Evolutionary conservation across 2,797 vertebrate species (phyloP).

Genomic region (Staurois parvus): DNA sequence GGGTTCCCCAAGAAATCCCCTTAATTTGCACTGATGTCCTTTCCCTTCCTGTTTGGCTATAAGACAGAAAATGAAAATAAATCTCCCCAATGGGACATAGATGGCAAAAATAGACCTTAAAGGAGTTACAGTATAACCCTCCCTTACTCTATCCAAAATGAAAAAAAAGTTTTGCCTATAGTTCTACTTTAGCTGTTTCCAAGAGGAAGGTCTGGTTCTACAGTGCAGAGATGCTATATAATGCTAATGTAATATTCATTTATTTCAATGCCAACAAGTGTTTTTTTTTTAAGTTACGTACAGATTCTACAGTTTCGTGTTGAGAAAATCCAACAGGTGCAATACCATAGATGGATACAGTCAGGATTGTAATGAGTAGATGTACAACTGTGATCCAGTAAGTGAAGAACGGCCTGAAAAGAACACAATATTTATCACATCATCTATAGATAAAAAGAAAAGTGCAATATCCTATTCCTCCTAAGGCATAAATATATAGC

Average conservation of each 20-base stretch:
- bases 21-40: too few species aligned
- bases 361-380: slow-evolving; percentile 92
- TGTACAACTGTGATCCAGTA: slow-evolving; percentile 99
- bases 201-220: not conserved
- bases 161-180: too few species aligned
- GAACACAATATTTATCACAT: not conserved
- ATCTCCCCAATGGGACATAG: too few species aligned
- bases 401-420: slow-evolving; percentile 93
- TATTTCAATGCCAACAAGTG: too few species aligned
- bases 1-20: too few species aligned
- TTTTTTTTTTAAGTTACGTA: slow-evolving; percentile 73
- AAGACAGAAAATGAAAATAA: too few species aligned
- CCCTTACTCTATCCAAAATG: too few species aligned
- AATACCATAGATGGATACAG: slow-evolving; percentile 92
- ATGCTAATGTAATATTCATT: not conserved
- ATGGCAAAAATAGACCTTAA: too few species aligned
- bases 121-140: too few species aligned
- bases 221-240: not conserved
- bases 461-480: not conserved
- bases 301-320: slow-evolving; percentile 95
- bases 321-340: slow-evolving; percentile 96
- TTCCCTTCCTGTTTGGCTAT: too few species aligned
- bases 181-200: too few species aligned
- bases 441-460: too few species aligned
- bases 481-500: not conserved